Evolutionary conservation across 1,140 invertebrate genomes (phyloP), one percentile per base, ranked within the genome.

Genomic region (Ladona fulva): DNA sequence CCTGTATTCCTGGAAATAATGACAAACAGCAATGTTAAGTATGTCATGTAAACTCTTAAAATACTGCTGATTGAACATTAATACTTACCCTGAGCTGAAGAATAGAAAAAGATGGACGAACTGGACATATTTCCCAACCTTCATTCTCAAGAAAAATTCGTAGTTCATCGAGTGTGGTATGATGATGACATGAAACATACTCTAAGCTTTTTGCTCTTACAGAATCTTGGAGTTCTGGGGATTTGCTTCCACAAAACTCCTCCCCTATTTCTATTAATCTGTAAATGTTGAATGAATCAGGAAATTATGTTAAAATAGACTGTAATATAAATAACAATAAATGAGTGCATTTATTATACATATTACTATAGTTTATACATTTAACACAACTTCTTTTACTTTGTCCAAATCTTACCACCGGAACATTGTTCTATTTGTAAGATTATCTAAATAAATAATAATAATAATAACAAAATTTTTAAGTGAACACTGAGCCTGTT

Each of bases 141-240:
- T 99, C 98, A 84, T 99, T 97, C 84, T 99, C 97, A 25, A 99
- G 85, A 86, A 99, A 99, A 83, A 99, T 92, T 80, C 91, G 90
- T 24, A 99, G 86, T 83, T 99, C 97, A 80, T 99, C 97, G 84
- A 99, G 88, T 78, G 94, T 89, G 11, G 91, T 90, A 59, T 90
- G 88, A 84, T 99, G 97, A 84, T 98, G 97, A 80, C 92, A 92
- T 79, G 91, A 89, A 80, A 98, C 96, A 85, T 97, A 98, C 77
- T 91, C 91, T 1, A 93, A 88, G 81, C 94, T 97, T 84, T 97
- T 94, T 75, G 91, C 90, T 82, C 92, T 91, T 24, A 97, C 92
- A 5, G 94, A 95, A 81, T 95, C 93, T 83, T 97, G 93, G 0
- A 98, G 85, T 80, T 94, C 91, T 80, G 95, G 93, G 0, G 95